phyloP scores from a whole-genome alignment of 2,888 invertebrate species.

The Drosophila bunnanda region DNA sequence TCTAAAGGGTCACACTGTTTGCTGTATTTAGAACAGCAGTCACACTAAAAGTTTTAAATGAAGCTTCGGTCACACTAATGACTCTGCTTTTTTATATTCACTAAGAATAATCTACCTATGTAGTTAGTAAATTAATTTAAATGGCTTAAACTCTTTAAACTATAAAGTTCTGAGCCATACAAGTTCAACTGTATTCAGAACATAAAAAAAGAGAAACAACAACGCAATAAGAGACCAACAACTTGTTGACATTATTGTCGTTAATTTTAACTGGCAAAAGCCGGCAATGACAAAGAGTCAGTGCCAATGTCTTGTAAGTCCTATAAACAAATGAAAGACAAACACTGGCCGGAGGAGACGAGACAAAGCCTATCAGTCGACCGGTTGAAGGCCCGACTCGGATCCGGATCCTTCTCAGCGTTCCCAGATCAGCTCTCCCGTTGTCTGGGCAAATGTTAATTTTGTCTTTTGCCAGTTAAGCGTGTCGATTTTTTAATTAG shows the following conservation, averaged over 20 bases:
- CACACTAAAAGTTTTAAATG: not conserved
- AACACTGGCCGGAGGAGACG: constrained; percentile 24
- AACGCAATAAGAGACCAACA: constrained; percentile 32
- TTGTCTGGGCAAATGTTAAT: constrained; percentile 72
- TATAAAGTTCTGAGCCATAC: not conserved
- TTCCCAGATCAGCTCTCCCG: constrained; percentile 27
- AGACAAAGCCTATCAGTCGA: constrained; percentile 71
- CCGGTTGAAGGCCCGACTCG: constrained; percentile 19
- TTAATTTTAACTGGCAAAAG: constrained; percentile 65
- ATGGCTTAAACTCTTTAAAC: not conserved
- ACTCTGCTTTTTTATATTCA: too few species aligned
- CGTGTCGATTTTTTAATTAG: constrained; percentile 81
- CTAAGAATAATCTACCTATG: not conserved
- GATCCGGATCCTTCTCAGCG: constrained; percentile 17
- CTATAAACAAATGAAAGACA: constrained; percentile 71
- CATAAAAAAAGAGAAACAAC: constrained; percentile 34
- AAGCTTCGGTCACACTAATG: not conserved
- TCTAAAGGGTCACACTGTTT: too few species aligned
- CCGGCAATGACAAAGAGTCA: constrained; percentile 41
- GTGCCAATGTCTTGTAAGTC: constrained; percentile 46
- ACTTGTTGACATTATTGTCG: constrained; percentile 78
- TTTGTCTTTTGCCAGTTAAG: constrained; percentile 79
- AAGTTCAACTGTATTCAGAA: constrained; percentile 10
- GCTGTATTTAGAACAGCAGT: not conserved
- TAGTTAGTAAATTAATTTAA: not conserved